Conservation (phyloP, 2,797 vertebrate species). For the Anabacerthia variegaticeps region DNA sequence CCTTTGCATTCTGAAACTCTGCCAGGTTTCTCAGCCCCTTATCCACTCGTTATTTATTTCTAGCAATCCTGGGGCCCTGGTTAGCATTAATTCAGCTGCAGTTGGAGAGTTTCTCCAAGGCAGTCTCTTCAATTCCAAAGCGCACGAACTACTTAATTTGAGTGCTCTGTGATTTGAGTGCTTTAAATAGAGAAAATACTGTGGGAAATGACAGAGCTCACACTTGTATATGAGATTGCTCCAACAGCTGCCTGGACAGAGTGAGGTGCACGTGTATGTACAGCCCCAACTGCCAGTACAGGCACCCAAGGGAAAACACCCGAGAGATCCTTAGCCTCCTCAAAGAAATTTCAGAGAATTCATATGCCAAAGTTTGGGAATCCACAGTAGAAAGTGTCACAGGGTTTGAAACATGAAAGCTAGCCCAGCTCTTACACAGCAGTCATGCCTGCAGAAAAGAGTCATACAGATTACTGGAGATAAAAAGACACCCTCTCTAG, state of each 20-base stretch:
- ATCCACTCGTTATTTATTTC: background rate
- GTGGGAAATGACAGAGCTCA: constrained; percentile 36
- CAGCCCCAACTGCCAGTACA: background rate
- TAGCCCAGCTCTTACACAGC: background rate
- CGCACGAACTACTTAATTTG: constrained; percentile 66
- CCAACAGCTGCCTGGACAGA: background rate
- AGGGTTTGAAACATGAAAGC: background rate
- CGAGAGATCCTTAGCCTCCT: background rate
- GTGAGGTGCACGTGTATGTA: accelerated
- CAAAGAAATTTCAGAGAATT: background rate
- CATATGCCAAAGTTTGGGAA: background rate
- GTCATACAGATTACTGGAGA: background rate
- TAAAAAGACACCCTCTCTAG: background rate
- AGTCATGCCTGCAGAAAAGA: background rate
- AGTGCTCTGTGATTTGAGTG: constrained; percentile 61
- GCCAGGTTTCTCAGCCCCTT: constrained; percentile 26
- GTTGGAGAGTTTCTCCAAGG: constrained; percentile 67
- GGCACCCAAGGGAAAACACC: background rate
- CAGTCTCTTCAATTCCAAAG: constrained; percentile 61
- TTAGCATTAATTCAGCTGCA: constrained; percentile 21
- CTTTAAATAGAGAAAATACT: constrained; percentile 70
- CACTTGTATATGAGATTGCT: background rate
- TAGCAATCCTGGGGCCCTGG: background rate
- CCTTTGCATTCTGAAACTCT: constrained; percentile 5
- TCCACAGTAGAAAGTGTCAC: background rate